Percentiles rank a stretch among this genome's conserved stretches.
phyloP scores from a whole-genome alignment of 2,888 invertebrate species.

The Nebria salina region DNA sequence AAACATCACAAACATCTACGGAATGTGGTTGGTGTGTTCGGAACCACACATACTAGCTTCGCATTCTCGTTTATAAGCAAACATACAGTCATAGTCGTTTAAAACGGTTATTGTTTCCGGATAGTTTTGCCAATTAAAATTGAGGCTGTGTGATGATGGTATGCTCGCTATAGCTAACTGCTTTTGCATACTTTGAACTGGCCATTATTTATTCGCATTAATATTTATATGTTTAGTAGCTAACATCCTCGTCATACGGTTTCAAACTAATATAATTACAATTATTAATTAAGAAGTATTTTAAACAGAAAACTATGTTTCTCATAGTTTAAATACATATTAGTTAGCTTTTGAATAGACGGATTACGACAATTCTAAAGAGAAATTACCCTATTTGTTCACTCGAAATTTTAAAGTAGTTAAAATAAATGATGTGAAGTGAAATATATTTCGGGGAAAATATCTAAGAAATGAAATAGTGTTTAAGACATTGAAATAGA shows the following conservation, averaged over 20 bases:
- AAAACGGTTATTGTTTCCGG: background rate
- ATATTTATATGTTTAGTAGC: background rate
- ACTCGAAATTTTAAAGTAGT: too few relatives aligned
- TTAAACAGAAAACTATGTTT: too few relatives aligned
- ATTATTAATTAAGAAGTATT: background rate
- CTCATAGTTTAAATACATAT: too few relatives aligned
- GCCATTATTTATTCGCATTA: background rate
- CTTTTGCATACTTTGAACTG: background rate
- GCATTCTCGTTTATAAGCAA: background rate
- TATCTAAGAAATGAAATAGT: too few relatives aligned
- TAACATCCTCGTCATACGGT: background rate
- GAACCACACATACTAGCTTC: background rate
- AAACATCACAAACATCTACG: constrained; percentile 4
- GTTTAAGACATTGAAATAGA: too few relatives aligned
- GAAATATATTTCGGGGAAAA: too few relatives aligned
- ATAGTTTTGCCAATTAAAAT: background rate
- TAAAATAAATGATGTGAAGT: too few relatives aligned
- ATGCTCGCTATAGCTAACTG: background rate
- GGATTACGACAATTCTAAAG: too few relatives aligned
- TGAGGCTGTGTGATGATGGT: background rate
- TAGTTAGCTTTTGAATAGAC: too few relatives aligned
- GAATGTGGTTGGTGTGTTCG: constrained; percentile 9
- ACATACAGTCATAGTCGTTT: background rate
- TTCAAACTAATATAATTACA: background rate
- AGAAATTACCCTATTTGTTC: too few relatives aligned